Conservation (phyloP, 2,797 vertebrate species). For the Pygocentrus nattereri region DNA sequence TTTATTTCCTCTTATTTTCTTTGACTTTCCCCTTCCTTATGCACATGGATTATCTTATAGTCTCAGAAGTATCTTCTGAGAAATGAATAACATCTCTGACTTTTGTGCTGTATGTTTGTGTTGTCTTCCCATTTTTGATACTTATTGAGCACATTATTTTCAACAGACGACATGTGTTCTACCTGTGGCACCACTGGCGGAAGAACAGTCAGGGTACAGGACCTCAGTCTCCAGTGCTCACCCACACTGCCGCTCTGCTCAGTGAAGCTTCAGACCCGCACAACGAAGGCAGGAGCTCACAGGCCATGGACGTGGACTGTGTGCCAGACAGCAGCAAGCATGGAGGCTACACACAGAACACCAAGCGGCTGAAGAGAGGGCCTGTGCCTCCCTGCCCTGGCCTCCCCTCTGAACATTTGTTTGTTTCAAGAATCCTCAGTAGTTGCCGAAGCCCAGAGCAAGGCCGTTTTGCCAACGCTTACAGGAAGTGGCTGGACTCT, state of each 20-base stretch:
- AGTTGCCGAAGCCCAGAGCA: conserved; percentile 85
- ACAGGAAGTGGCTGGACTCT: conserved; percentile 92
- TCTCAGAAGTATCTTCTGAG: too few relatives aligned
- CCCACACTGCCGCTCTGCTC: conserved; percentile 68
- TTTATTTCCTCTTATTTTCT: too few relatives aligned
- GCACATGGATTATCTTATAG: too few relatives aligned
- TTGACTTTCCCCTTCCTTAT: too few relatives aligned
- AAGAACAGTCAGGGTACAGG: conserved; percentile 65
- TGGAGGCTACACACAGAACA: conserved; percentile 85
- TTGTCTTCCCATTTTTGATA: neutral
- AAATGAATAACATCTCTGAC: too few relatives aligned
- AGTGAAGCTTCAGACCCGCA: conserved; percentile 52
- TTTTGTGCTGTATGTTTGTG: too few relatives aligned
- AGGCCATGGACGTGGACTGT: conserved; percentile 89
- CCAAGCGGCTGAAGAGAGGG: conserved; percentile 90
- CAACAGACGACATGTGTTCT: conserved; percentile 88
- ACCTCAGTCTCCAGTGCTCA: conserved; percentile 56
- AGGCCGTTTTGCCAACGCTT: conserved; percentile 89
- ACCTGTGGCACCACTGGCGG: conserved; percentile 87
- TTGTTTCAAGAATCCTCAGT: conserved; percentile 83
- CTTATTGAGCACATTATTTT: neutral
- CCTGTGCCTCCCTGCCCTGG: conserved; percentile 72
- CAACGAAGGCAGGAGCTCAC: conserved; percentile 53
- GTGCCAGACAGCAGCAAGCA: conserved; percentile 80
- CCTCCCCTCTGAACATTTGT: conserved; percentile 84